Evolutionary conservation across 2,888 invertebrate species (phyloP).

Genomic region (Dasysyrphus tricinctus): DNA sequence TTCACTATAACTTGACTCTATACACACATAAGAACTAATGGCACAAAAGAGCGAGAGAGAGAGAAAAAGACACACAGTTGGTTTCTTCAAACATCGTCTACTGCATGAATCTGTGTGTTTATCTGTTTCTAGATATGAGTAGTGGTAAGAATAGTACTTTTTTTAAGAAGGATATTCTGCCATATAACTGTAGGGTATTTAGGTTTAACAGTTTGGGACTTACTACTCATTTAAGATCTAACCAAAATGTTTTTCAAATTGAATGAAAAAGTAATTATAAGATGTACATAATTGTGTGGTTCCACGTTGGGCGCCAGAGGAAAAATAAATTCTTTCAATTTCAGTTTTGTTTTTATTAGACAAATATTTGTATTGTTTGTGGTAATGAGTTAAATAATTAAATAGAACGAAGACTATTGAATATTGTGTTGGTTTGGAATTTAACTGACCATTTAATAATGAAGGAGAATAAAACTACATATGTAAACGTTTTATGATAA

Average conservation of each 20-base stretch:
- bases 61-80: too few species aligned
- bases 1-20: slow-evolving; percentile 27
- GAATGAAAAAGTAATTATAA: neutral
- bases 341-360: neutral
- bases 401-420: too few species aligned
- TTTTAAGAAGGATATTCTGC: neutral
- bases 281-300: neutral
- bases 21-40: slow-evolving; percentile 44
- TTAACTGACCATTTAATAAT: too few species aligned
- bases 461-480: too few species aligned
- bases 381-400: neutral
- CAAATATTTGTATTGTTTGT: neutral
- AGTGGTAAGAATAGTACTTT: neutral
- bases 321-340: neutral
- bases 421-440: too few species aligned
- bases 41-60: neutral
- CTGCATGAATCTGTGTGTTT: slow-evolving; percentile 34
- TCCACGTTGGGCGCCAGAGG: slow-evolving; percentile 26
- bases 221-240: neutral
- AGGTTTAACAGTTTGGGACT: neutral
- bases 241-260: slow-evolving; percentile 6
- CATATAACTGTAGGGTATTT: neutral
- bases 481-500: too few species aligned
- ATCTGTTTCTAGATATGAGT: slow-evolving; percentile 24
- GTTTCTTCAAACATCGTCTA: slow-evolving; percentile 9